Evolutionary conservation across 2,113 vertebrate species (phyloP).

Genomic region (Prunella fulvescens): DNA sequence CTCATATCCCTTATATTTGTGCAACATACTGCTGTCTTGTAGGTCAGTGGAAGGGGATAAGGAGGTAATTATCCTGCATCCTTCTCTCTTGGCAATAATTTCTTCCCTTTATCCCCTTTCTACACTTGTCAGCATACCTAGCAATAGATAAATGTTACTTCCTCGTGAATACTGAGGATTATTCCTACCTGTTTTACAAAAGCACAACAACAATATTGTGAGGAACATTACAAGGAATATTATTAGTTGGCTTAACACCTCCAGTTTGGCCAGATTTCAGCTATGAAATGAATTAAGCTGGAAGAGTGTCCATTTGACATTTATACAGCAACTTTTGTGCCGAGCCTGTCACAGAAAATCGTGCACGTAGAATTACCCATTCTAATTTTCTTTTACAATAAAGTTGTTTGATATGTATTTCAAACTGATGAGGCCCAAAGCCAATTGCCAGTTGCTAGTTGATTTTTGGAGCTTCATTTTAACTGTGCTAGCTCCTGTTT

Average conservation of each 20-base stretch:
- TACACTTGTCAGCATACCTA: background rate
- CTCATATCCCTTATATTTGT: background rate
- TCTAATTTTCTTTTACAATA: background rate
- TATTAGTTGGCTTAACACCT: background rate
- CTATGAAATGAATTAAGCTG: background rate
- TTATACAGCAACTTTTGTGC: background rate
- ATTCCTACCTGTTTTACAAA: background rate
- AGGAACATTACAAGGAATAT: background rate
- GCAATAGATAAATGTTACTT: background rate
- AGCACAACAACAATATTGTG: background rate
- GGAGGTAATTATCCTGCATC: background rate
- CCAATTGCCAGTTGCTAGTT: background rate
- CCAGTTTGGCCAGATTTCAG: background rate
- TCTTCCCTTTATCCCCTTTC: background rate
- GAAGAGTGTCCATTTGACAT: background rate
- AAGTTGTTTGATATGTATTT: background rate
- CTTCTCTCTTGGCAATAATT: background rate
- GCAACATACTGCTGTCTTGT: background rate
- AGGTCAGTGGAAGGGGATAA: background rate
- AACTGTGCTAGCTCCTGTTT: slow-evolving; percentile 23
- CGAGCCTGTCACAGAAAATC: background rate
- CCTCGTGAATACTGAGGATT: background rate
- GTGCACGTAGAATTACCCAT: background rate
- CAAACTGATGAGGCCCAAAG: background rate
- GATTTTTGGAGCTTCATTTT: slow-evolving; percentile 5